phyloP scores from a whole-genome alignment of 2,888 invertebrate genomes.

The Drosophila fulvimacula region DNA sequence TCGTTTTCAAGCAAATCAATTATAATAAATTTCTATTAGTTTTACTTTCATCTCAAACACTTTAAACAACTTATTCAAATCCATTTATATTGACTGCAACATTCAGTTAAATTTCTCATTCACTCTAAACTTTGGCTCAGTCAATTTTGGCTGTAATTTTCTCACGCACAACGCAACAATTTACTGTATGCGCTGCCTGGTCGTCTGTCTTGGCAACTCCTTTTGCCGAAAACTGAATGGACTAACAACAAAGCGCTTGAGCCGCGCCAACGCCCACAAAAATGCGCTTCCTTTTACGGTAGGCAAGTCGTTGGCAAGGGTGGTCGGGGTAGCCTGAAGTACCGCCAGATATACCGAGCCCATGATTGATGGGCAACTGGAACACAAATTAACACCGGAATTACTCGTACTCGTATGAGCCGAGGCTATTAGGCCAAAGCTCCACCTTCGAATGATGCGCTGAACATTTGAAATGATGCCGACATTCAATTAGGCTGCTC shows the following conservation, averaged over 20 bases:
- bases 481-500: slow-evolving; percentile 75
- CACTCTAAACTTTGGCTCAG: slow-evolving; percentile 1
- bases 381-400: slow-evolving; percentile 82
- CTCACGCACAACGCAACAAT: slow-evolving; percentile 49
- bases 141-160: slow-evolving; percentile 16
- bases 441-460: slow-evolving; percentile 59
- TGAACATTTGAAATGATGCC: slow-evolving; percentile 70
- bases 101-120: not conserved
- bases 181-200: slow-evolving; percentile 37
- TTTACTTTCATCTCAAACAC: not conserved
- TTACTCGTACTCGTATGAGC: slow-evolving; percentile 68
- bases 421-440: slow-evolving; percentile 53
- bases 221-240: slow-evolving; percentile 47
- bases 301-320: not conserved
- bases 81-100: not conserved
- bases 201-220: slow-evolving; percentile 50
- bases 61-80: not conserved
- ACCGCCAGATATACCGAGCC: slow-evolving; percentile 37
- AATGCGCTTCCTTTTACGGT: slow-evolving; percentile 45
- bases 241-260: slow-evolving; percentile 45
- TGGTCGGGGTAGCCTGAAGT: slow-evolving; percentile 10
- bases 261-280: slow-evolving; percentile 75
- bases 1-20: no score
- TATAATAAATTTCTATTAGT: no score
- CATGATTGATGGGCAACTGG: slow-evolving; percentile 81